Conservation (phyloP, 2,888 invertebrate genomes). For the Myathropa florea region DNA sequence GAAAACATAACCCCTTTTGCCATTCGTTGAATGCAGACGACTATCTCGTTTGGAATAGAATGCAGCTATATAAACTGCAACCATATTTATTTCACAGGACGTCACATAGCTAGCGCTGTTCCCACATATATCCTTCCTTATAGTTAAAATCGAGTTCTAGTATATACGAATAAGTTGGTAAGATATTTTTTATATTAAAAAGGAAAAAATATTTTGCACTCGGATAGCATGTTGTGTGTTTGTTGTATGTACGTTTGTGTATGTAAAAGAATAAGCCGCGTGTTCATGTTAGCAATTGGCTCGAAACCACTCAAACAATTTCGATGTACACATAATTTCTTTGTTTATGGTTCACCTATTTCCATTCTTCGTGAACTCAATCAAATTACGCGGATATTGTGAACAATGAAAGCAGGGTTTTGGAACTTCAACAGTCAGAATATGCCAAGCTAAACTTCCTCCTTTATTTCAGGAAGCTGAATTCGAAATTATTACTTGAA, state of each 20-base stretch:
- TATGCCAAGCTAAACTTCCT: neutral
- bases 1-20: neutral
- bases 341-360: neutral
- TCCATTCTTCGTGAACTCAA: neutral
- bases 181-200: neutral
- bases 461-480: neutral
- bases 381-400: neutral
- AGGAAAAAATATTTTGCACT: neutral
- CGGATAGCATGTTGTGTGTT: neutral
- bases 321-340: neutral
- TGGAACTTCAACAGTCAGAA: neutral
- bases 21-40: neutral
- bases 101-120: neutral
- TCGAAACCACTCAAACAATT: neutral
- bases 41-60: neutral
- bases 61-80: neutral
- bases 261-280: neutral
- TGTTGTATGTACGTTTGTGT: neutral
- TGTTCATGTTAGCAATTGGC: neutral
- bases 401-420: neutral
- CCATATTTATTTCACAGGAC: neutral
- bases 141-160: neutral
- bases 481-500: neutral
- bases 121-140: neutral
- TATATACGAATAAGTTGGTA: neutral